Evolutionary conservation across 2,888 invertebrate species (phyloP).

Genomic region (Drosophila sordidapex): DNA sequence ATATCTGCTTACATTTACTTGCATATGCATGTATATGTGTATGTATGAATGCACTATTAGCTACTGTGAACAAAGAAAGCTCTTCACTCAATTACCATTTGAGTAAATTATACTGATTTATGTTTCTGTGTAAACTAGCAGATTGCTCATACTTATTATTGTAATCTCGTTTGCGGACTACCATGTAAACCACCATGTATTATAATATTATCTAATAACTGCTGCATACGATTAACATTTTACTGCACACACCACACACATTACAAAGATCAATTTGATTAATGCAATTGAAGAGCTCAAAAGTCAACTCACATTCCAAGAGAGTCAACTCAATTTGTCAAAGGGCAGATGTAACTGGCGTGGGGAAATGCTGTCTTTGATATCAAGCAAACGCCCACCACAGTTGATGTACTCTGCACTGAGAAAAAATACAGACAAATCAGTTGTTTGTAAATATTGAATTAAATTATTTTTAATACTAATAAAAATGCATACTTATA

Average conservation of each 20-base stretch:
- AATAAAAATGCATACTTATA: neutral
- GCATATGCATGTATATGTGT: slow-evolving; percentile 7
- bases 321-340: slow-evolving; percentile 34
- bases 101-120: slow-evolving; percentile 70
- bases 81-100: slow-evolving; percentile 56
- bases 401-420: slow-evolving; percentile 12
- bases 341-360: slow-evolving; percentile 24
- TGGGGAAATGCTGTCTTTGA: slow-evolving; percentile 2
- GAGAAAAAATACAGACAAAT: neutral
- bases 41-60: neutral
- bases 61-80: slow-evolving; percentile 38
- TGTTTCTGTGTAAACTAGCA: slow-evolving; percentile 15
- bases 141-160: slow-evolving; percentile 1
- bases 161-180: neutral
- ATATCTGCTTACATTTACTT: neutral
- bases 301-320: slow-evolving; percentile 36
- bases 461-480: neutral
- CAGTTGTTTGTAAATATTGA: neutral
- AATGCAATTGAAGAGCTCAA: slow-evolving; percentile 33
- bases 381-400: slow-evolving; percentile 51
- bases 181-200: neutral
- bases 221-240: slow-evolving; percentile 21
- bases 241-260: neutral
- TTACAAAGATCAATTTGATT: slow-evolving; percentile 29
- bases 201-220: neutral